Evolutionary conservation across 2,888 invertebrate genomes (phyloP).

Genomic region (Gasteruption jaculator): DNA sequence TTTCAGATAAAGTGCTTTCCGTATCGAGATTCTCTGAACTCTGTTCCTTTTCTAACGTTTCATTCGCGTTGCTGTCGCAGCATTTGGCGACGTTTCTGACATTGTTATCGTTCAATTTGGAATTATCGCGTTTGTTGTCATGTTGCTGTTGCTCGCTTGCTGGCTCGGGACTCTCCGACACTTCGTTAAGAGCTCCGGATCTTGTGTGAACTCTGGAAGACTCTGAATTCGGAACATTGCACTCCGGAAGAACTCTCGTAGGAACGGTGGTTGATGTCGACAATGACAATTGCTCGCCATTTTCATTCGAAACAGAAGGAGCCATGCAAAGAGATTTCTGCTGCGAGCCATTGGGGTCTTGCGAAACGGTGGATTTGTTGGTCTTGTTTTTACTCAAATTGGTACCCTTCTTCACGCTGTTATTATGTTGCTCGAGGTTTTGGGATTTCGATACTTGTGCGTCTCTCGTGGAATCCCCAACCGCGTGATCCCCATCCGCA

Average conservation of each 20-base stretch:
- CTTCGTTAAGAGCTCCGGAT: slow-evolving; percentile 39
- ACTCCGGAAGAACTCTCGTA: slow-evolving; percentile 44
- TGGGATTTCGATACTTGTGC: slow-evolving; percentile 28
- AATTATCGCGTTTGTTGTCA: slow-evolving; percentile 10
- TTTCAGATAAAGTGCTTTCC: slow-evolving; percentile 40
- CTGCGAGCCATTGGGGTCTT: slow-evolving; percentile 3
- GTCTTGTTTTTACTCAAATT: slow-evolving; percentile 26
- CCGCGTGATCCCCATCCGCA: no score
- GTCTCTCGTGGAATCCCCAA: slow-evolving; percentile 21
- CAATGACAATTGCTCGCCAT: no score
- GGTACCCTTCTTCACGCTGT: slow-evolving; percentile 7
- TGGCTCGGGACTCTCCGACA: slow-evolving; percentile 18
- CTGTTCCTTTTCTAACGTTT: no score
- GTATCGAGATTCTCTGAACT: slow-evolving; percentile 33
- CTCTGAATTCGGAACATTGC: slow-evolving; percentile 42
- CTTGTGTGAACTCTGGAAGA: slow-evolving; percentile 49
- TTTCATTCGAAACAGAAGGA: no score
- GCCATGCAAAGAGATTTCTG: no score
- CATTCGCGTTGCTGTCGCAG: no score
- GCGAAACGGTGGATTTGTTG: slow-evolving; percentile 13
- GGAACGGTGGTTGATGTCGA: slow-evolving; percentile 29
- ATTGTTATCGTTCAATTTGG: slow-evolving; percentile 8
- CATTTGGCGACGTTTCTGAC: no score
- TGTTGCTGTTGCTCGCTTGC: slow-evolving; percentile 18
- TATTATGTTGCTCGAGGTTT: no score